Percentiles rank a stretch among this genome's conserved stretches.
Conservation (phyloP, 2,888 invertebrate species). For the Antitype chi region DNA sequence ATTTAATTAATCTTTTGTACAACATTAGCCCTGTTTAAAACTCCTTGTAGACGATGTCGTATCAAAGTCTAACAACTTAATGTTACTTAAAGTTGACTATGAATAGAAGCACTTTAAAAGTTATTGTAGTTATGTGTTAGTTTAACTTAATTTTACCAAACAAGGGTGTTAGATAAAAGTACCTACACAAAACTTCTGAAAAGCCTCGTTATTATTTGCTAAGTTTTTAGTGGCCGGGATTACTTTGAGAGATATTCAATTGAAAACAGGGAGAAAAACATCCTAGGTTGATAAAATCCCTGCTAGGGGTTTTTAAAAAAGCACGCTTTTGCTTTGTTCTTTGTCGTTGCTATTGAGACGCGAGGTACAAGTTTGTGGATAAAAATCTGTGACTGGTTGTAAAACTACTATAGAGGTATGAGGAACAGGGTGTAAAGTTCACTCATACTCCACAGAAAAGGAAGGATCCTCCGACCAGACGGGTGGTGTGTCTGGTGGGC, state of each 20-base stretch:
- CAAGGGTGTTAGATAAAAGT: neutral
- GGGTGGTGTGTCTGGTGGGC: too few species aligned
- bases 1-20: too few species aligned
- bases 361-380: neutral
- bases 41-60: neutral
- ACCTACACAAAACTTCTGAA: neutral
- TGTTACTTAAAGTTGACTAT: neutral
- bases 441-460: too few species aligned
- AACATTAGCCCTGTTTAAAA: neutral
- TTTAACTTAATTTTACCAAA: neutral
- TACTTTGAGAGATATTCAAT: neutral
- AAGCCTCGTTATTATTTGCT: neutral
- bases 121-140: neutral
- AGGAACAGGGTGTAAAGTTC: too few species aligned
- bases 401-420: neutral
- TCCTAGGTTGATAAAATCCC: neutral
- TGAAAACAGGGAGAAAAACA: neutral
- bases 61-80: neutral
- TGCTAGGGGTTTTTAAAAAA: neutral
- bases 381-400: neutral
- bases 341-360: neutral
- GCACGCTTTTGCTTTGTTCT: neutral
- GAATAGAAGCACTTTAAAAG: constrained; percentile 7
- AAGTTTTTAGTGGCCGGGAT: neutral
- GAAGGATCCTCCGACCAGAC: too few species aligned